phyloP scores from a whole-genome alignment of 2,888 invertebrate species.

The Acleris sparsana region DNA sequence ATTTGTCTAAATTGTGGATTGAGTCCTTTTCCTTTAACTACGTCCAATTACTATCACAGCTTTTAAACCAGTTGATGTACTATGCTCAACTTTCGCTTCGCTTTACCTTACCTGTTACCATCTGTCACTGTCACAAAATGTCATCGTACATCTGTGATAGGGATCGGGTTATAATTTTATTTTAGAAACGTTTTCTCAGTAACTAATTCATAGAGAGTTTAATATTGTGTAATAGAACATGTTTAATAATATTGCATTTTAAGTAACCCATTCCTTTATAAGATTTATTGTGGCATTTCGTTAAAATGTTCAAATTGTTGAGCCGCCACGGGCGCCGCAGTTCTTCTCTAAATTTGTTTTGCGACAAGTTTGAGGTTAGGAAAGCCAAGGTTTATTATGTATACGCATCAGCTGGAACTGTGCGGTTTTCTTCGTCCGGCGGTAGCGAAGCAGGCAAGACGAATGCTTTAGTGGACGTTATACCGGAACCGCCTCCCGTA shows the following conservation, averaged over 20 bases:
- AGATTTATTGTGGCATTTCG: slow-evolving; percentile 22
- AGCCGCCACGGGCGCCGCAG: slow-evolving; percentile 70
- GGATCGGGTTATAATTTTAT: slow-evolving; percentile 31
- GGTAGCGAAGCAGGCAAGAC: slow-evolving; percentile 59
- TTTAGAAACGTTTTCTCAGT: slow-evolving; percentile 22
- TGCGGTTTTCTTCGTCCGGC: slow-evolving; percentile 67
- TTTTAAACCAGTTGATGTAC: not conserved
- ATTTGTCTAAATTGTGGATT: too few species aligned
- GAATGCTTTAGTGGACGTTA: slow-evolving; percentile 58
- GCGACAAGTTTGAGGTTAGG: slow-evolving; percentile 78
- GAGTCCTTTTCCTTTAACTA: too few species aligned
- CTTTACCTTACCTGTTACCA: not conserved
- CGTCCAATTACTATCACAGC: too few species aligned
- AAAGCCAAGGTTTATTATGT: slow-evolving; percentile 72
- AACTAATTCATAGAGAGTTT: slow-evolving; percentile 6
- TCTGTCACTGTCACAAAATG: slow-evolving; percentile 11
- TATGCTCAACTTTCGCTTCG: not conserved
- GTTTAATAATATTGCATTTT: slow-evolving; percentile 42
- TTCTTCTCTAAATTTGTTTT: slow-evolving; percentile 66
- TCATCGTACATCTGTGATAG: not conserved
- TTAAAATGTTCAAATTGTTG: slow-evolving; percentile 73
- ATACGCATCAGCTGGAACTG: slow-evolving; percentile 66
- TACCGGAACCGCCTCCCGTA: slow-evolving; percentile 77
- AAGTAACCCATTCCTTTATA: slow-evolving; percentile 15
- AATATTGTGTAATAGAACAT: slow-evolving; percentile 13